Conservation (phyloP, 2,797 vertebrate species). For the Lycodopsis pacificus region DNA sequence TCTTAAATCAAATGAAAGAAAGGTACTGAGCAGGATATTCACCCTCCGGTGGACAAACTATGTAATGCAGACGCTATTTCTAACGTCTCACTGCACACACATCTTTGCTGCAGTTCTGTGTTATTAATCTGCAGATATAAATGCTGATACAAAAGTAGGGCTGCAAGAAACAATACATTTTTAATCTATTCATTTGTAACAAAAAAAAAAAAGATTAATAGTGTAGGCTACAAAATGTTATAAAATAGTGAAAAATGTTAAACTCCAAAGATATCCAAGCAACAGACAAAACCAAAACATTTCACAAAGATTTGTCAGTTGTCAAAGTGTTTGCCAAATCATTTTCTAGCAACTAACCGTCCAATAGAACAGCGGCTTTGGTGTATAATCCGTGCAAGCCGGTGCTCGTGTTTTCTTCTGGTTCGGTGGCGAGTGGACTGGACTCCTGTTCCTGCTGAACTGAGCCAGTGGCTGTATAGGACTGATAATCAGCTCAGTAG, state of each 20-base stretch:
- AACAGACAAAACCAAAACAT: neutral
- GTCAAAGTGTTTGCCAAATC: neutral
- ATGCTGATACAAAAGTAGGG: neutral
- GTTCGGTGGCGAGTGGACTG: slow-evolving; percentile 83
- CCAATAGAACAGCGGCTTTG: neutral
- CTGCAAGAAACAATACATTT: neutral
- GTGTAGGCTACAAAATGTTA: neutral
- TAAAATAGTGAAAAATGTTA: neutral
- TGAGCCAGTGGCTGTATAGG: slow-evolving; percentile 98
- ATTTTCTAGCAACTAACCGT: neutral
- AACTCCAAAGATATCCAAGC: neutral
- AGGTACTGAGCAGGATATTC: neutral
- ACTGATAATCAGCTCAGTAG: slow-evolving; percentile 99
- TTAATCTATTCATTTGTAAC: neutral
- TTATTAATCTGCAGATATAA: neutral
- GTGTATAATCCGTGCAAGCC: neutral
- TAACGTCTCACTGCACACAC: neutral
- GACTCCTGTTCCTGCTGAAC: slow-evolving; percentile 99
- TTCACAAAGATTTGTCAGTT: neutral
- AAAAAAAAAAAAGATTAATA: neutral
- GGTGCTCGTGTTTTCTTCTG: slow-evolving; percentile 8
- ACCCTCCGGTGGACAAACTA: neutral
- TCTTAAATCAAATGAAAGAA: neutral
- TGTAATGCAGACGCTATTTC: neutral
- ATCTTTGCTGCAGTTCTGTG: too few species aligned